Evolutionary conservation across 2,797 vertebrate species (phyloP).

Genomic region (Onychomys arenicola): DNA sequence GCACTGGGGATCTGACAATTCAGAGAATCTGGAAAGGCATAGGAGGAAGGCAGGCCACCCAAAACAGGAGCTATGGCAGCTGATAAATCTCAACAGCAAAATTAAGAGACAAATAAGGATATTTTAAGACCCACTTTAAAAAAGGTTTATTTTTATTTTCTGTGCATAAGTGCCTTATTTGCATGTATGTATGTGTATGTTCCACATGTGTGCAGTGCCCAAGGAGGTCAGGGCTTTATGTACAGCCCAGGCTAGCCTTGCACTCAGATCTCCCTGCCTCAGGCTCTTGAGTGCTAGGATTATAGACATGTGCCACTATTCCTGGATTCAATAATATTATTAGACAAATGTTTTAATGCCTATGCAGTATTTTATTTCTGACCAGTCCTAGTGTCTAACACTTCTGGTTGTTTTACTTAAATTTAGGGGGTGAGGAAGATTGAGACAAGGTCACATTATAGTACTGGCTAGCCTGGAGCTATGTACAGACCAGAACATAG

Average conservation of each 20-base stretch:
- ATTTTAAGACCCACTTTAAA: background rate
- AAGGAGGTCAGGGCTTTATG: background rate
- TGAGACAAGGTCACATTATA: background rate
- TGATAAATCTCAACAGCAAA: slow-evolving; percentile 8
- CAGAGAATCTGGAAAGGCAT: background rate
- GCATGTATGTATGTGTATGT: background rate
- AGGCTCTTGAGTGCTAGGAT: background rate
- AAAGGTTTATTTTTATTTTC: background rate
- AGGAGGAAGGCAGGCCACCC: background rate
- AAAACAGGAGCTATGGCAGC: background rate
- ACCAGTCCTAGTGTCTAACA: background rate
- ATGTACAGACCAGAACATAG: background rate
- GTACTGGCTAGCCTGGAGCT: background rate
- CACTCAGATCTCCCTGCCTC: background rate
- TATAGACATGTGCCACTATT: background rate
- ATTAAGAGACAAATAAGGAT: slow-evolving; percentile 44
- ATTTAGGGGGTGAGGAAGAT: background rate
- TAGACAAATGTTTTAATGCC: slow-evolving; percentile 26
- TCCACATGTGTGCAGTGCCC: background rate
- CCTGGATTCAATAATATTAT: slow-evolving; percentile 12
- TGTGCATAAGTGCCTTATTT: background rate
- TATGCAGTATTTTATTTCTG: slow-evolving; percentile 31
- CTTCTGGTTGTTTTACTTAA: background rate
- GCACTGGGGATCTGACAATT: background rate
- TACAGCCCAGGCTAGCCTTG: background rate